These are phyloP conservation scores for Loriculus beryllinus DNA, from an alignment of 2,797 vertebrate species.

Conservation along the genomic window DNA sequence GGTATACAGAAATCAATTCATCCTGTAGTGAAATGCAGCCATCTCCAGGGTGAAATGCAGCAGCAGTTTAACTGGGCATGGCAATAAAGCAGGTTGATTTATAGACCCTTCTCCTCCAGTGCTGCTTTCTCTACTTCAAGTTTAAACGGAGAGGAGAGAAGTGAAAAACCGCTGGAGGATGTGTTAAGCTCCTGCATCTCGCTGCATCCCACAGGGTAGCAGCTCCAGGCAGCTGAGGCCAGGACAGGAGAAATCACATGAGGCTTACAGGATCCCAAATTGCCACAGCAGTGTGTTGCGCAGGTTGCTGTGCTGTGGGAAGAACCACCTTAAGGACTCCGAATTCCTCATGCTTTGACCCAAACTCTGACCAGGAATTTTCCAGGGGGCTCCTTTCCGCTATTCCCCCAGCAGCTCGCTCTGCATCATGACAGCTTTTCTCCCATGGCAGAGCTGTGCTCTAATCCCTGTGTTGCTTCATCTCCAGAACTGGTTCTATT, in stretches of 20 bases:
- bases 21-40: background rate
- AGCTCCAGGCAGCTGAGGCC: background rate
- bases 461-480: background rate
- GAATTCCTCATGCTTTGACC: background rate
- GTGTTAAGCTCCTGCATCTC: background rate
- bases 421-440: background rate
- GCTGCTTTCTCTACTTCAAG: background rate
- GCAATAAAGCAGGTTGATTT: constrained; percentile 55
- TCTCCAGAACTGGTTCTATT: background rate
- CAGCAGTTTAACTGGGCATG: background rate
- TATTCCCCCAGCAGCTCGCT: background rate
- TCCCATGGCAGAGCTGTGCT: rapidly evolving
- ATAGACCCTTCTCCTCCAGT: constrained; percentile 5
- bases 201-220: rapidly evolving
- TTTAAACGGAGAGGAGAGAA: background rate
- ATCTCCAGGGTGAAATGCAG: constrained; percentile 7
- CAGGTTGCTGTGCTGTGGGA: background rate
- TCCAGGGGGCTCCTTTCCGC: background rate
- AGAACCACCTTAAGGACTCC: background rate
- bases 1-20: constrained; percentile 22
- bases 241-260: background rate
- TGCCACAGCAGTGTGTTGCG: rapidly evolving
- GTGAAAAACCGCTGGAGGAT: background rate
- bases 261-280: rapidly evolving
- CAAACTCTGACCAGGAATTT: background rate